Evolutionary conservation across 2,888 invertebrate genomes (phyloP).

Genomic region (Camptogramma bilineatum): DNA sequence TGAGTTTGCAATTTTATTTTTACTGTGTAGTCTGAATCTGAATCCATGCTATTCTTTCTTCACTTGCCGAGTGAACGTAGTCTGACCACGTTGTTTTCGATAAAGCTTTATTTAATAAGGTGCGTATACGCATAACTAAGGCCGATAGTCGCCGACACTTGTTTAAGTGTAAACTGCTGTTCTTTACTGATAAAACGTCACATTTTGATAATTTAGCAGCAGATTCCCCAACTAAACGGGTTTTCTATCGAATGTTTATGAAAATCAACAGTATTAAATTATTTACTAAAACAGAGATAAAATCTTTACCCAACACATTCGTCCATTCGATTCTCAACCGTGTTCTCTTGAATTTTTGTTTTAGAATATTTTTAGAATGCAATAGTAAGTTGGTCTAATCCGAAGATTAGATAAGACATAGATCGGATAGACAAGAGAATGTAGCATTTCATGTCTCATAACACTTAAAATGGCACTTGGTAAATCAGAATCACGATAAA

Average conservation of each 20-base stretch:
- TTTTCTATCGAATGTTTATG: slow-evolving; percentile 58
- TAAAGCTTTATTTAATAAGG: slow-evolving; percentile 80
- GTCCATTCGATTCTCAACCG: slow-evolving; percentile 20
- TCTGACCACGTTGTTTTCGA: slow-evolving; percentile 56
- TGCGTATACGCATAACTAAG: slow-evolving; percentile 75
- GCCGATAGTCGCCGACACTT: slow-evolving; percentile 73
- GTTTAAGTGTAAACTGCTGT: slow-evolving; percentile 84
- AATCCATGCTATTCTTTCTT: slow-evolving; percentile 52
- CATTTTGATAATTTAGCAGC: slow-evolving; percentile 80
- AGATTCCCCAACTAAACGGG: slow-evolving; percentile 56
- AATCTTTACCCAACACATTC: slow-evolving; percentile 20
- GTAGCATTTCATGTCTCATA: slow-evolving; percentile 43
- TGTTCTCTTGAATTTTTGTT: slow-evolving; percentile 20
- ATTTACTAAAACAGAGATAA: slow-evolving; percentile 51
- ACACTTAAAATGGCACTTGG: slow-evolving; percentile 40
- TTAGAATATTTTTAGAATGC: slow-evolving; percentile 17
- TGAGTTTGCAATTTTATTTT: no score
- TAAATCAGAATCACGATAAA: slow-evolving; percentile 35
- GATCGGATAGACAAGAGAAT: slow-evolving; percentile 47
- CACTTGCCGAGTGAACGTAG: slow-evolving; percentile 39
- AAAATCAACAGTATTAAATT: slow-evolving; percentile 62
- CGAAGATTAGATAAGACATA: slow-evolving; percentile 36
- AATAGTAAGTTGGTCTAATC: slow-evolving; percentile 34
- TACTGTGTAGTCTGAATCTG: neutral
- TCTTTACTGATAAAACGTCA: slow-evolving; percentile 78